Percentiles rank a stretch among this genome's conserved stretches.
These are phyloP conservation scores for Pyrocoelia pectoralis DNA, from an alignment of 2,888 invertebrate species.

Conservation along the genomic window DNA sequence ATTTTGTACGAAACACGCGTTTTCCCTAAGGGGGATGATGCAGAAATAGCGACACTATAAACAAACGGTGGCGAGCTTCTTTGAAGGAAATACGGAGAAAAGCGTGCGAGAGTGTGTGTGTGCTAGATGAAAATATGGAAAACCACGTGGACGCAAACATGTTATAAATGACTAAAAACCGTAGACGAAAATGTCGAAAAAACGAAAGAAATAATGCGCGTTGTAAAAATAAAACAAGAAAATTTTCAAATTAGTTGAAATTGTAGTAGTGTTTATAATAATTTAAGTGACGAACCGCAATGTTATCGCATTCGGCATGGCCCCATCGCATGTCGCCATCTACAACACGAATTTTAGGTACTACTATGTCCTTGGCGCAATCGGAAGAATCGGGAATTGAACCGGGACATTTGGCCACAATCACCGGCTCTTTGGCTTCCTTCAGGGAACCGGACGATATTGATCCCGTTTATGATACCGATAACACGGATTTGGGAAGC, in stretches of 20 bases:
- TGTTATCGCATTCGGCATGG: constrained; percentile 60
- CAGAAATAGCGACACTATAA: constrained; percentile 24
- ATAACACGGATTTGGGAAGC: constrained; percentile 82
- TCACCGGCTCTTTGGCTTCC: constrained; percentile 71
- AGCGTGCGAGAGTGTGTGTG: neutral
- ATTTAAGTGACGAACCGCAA: constrained; percentile 36
- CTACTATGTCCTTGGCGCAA: constrained; percentile 53
- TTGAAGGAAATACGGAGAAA: constrained; percentile 2
- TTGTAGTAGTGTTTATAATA: constrained; percentile 2
- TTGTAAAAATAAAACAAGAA: constrained; percentile 28
- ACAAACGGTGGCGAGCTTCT: constrained; percentile 15
- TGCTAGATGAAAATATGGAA: neutral
- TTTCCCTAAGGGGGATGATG: constrained; percentile 11
- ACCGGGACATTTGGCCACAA: constrained; percentile 73
- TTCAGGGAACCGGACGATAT: constrained; percentile 65
- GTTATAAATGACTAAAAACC: too few relatives aligned
- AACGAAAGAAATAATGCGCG: constrained; percentile 20
- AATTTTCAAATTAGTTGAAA: constrained; percentile 34
- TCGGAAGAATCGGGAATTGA: constrained; percentile 71
- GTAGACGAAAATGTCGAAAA: too few relatives aligned
- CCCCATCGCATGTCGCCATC: constrained; percentile 59
- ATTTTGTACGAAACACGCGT: neutral
- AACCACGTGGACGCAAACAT: neutral
- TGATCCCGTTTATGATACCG: constrained; percentile 69
- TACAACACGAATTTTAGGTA: constrained; percentile 53